Evolutionary conservation across 2,888 invertebrate genomes (phyloP).

Genomic region (Hirudinaria manillensis): DNA sequence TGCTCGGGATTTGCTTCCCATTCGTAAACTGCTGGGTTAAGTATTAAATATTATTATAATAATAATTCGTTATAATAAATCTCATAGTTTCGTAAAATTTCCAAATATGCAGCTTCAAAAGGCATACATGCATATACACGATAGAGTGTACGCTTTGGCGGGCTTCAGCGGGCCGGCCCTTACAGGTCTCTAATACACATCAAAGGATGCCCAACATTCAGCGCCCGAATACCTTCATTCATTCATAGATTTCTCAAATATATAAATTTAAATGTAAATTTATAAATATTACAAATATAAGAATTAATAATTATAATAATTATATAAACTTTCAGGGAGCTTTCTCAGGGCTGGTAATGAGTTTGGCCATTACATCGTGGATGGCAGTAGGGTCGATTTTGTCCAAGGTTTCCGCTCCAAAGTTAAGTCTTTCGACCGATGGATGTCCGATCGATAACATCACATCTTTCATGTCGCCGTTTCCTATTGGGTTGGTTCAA

Average conservation of each 20-base stretch:
- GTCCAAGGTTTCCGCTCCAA: neutral
- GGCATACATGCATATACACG: no score
- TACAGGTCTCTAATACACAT: no score
- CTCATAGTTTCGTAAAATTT: no score
- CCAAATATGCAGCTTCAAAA: no score
- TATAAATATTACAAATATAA: no score
- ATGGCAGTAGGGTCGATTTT: constrained; percentile 1
- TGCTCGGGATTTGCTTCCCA: constrained; percentile 46
- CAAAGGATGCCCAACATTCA: no score
- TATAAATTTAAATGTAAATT: no score
- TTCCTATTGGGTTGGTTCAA: no score
- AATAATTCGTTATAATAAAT: neutral
- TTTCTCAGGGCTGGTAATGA: neutral
- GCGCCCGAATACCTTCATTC: no score
- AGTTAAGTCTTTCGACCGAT: neutral
- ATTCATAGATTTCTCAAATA: no score
- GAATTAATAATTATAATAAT: neutral
- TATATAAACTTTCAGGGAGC: neutral
- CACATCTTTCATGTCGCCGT: neutral
- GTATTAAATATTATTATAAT: constrained; percentile 3
- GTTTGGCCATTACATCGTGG: neutral
- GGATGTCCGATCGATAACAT: neutral
- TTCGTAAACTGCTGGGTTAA: constrained; percentile 46
- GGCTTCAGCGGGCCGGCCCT: no score
- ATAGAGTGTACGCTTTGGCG: no score